Percentiles rank a stretch among this genome's conserved stretches.
Conservation (phyloP, 2,113 vertebrate genomes). For the Archilochus colubris region DNA sequence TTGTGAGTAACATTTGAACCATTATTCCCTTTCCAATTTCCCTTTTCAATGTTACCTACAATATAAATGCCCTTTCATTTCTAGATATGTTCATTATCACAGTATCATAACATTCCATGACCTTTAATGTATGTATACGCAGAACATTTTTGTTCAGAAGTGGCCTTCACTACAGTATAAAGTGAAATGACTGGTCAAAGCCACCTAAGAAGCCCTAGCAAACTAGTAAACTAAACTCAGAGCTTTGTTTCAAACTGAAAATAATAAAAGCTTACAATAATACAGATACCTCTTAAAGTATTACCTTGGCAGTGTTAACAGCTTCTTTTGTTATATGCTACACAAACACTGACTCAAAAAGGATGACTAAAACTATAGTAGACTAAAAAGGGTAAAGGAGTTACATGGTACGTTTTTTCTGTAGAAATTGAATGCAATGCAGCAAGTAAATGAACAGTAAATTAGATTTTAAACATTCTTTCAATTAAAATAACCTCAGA, state of each 20-base stretch:
- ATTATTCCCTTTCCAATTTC: not conserved
- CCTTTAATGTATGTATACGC: not conserved
- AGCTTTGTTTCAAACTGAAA: not conserved
- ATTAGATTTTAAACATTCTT: slow-evolving; percentile 8
- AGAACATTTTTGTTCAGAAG: not conserved
- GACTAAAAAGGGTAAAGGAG: not conserved
- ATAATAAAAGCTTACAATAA: not conserved
- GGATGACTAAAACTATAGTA: not conserved
- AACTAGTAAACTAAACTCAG: not conserved
- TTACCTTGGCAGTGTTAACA: not conserved
- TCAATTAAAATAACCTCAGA: slow-evolving; percentile 35
- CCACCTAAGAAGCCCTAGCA: not conserved
- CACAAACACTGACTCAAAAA: not conserved
- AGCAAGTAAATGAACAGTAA: slow-evolving; percentile 7
- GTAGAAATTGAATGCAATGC: not conserved
- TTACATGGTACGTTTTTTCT: not conserved
- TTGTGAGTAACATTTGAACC: not conserved
- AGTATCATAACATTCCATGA: not conserved
- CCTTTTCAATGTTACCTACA: not conserved
- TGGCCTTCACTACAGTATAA: not conserved
- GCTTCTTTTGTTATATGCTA: not conserved
- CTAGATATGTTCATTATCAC: not conserved
- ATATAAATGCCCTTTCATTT: not conserved
- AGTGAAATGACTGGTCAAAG: not conserved
- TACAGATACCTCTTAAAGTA: not conserved